A percentile compares a stretch with the other conserved stretches of the same genome.
These are phyloP conservation scores for Megalonaias nervosa DNA, from an alignment of 1,140 invertebrate genomes.

Conservation along the genomic window DNA sequence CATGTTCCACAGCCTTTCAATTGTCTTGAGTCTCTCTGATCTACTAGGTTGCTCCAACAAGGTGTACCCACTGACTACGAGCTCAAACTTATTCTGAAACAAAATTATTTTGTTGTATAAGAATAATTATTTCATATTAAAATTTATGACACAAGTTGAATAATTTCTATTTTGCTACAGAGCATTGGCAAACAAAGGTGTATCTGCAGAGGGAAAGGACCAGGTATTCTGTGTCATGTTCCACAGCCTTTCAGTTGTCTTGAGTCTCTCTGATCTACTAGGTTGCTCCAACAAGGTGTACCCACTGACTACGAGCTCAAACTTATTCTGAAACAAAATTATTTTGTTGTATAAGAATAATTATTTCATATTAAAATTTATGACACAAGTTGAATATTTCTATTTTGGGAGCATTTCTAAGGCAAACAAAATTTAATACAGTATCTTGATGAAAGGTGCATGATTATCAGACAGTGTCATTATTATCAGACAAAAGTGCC, in stretches of 20 bases:
- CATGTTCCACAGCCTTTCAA: constrained; percentile 89
- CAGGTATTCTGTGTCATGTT: constrained; percentile 86
- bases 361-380: too few species aligned
- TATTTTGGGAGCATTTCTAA: too few species aligned
- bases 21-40: constrained; percentile 78
- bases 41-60: constrained; percentile 84
- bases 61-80: constrained; percentile 86
- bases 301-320: constrained; percentile 86
- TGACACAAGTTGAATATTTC: too few species aligned
- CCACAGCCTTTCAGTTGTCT: constrained; percentile 86
- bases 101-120: constrained; percentile 1
- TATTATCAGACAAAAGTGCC: too few species aligned
- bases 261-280: constrained; percentile 77
- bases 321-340: constrained; percentile 76
- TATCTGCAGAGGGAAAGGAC: constrained; percentile 27
- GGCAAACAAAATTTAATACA: constrained; percentile 22
- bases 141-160: too few species aligned
- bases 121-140: too few species aligned
- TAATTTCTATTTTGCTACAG: too few species aligned
- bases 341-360: not conserved
- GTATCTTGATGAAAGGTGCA: not conserved
- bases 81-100: constrained; percentile 81
- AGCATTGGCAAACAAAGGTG: too few species aligned
- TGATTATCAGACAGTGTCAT: not conserved
- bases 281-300: constrained; percentile 88